Percentiles rank a stretch among this genome's conserved stretches.
These are phyloP conservation scores for Cyrtodaria siliqua DNA, from an alignment of 2,888 invertebrate genomes.

Conservation along the genomic window DNA sequence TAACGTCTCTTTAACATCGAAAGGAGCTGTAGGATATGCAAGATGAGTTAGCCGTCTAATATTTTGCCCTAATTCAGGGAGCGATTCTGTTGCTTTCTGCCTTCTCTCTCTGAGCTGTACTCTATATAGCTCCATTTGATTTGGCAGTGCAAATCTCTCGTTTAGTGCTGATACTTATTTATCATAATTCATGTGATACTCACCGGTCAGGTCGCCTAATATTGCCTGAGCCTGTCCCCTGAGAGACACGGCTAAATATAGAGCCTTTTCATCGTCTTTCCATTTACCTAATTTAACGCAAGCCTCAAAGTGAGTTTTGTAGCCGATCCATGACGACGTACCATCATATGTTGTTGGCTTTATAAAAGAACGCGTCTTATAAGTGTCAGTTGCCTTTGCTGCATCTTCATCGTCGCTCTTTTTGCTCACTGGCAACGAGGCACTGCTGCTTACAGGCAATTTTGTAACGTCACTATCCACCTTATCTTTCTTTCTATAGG, in stretches of 20 bases:
- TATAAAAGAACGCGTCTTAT: too few relatives aligned
- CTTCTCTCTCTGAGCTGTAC: conserved; percentile 5
- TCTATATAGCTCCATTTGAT: conserved; percentile 7
- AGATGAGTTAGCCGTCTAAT: not conserved
- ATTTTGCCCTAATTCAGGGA: conserved; percentile 5
- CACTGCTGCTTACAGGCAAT: too few relatives aligned
- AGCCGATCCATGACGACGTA: conserved; percentile 30
- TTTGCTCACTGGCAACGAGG: too few relatives aligned
- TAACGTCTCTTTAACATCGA: not conserved
- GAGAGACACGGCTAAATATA: conserved; percentile 24
- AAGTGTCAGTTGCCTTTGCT: too few relatives aligned
- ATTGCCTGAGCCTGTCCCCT: conserved; percentile 30
- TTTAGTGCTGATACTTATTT: not conserved
- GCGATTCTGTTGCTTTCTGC: not conserved
- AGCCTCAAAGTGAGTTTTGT: conserved; percentile 39
- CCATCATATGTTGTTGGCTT: conserved; percentile 42
- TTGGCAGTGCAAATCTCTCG: conserved; percentile 7
- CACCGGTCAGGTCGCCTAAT: conserved; percentile 15
- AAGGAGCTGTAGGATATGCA: conserved; percentile 3
- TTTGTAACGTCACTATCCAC: too few relatives aligned
- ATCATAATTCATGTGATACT: not conserved
- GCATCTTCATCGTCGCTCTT: too few relatives aligned
- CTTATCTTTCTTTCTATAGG: too few relatives aligned
- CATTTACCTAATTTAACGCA: conserved; percentile 30
- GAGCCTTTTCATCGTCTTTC: conserved; percentile 28